These are phyloP conservation scores for Cyprinodon diabolis DNA, from an alignment of 2,797 vertebrate genomes.

Conservation along the genomic window DNA sequence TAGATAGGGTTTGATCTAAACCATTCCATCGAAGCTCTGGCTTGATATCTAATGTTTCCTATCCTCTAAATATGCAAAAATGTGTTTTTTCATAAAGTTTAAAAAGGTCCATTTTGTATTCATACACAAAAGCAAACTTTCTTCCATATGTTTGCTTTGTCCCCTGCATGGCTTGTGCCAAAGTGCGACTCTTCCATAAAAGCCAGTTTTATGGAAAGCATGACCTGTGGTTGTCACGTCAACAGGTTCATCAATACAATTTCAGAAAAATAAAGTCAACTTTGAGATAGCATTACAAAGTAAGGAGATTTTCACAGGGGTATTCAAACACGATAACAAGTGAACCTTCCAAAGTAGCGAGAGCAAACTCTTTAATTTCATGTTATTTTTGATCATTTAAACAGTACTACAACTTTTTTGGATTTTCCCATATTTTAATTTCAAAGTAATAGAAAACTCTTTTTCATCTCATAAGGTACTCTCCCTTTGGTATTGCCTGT, in stretches of 20 bases:
- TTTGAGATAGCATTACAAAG: neutral
- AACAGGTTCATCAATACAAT: neutral
- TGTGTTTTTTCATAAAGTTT: neutral
- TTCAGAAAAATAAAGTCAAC: neutral
- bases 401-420: neutral
- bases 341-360: neutral
- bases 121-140: neutral
- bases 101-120: neutral
- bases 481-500: conserved; percentile 96
- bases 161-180: neutral
- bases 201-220: neutral
- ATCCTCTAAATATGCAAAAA: neutral
- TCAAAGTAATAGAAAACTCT: conserved; percentile 23
- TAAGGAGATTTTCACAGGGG: neutral
- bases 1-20: neutral
- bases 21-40: neutral
- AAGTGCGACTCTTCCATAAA: neutral
- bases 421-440: neutral
- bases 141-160: neutral
- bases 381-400: neutral
- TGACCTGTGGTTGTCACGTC: neutral
- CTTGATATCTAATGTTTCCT: neutral
- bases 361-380: neutral
- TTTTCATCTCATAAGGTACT: conserved; percentile 87
- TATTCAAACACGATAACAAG: neutral